Evolutionary conservation across 2,113 vertebrate species (phyloP).

Genomic region (Tachuris rubrigastra): DNA sequence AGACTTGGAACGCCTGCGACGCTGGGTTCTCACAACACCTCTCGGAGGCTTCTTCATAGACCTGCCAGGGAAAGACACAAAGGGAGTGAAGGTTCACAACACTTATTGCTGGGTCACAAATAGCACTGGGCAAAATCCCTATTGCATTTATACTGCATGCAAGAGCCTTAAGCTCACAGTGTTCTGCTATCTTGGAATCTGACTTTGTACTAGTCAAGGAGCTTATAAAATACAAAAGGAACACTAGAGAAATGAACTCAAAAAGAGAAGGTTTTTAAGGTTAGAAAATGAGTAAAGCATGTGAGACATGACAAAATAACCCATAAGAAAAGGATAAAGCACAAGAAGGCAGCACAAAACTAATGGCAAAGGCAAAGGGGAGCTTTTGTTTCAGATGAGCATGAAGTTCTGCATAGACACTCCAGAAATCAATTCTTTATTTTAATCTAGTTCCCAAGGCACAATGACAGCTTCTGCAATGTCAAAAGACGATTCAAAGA

Average conservation of each 20-base stretch:
- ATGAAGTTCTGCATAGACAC: not conserved
- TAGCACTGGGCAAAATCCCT: not conserved
- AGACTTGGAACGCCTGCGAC: slow-evolving; percentile 91
- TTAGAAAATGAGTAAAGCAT: not conserved
- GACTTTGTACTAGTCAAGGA: not conserved
- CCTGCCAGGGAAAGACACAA: slow-evolving; percentile 63
- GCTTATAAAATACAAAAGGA: not conserved
- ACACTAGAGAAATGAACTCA: not conserved
- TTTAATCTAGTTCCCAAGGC: not conserved
- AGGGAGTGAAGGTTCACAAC: not conserved
- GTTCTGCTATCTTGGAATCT: not conserved
- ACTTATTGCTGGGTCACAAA: not conserved
- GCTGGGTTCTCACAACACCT: slow-evolving; percentile 84
- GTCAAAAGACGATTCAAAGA: not conserved
- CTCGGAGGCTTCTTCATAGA: slow-evolving; percentile 86
- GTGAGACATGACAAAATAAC: not conserved
- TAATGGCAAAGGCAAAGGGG: not conserved
- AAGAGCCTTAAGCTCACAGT: not conserved
- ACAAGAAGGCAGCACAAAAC: not conserved
- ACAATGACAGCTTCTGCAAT: not conserved
- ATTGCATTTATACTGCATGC: not conserved
- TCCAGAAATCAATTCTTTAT: not conserved
- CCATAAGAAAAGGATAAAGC: not conserved
- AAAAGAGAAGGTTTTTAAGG: not conserved
- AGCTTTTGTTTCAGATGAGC: not conserved